Percentiles rank a stretch among this genome's conserved stretches.
Evolutionary conservation across 2,113 vertebrate species (phyloP).

Genomic region (Halcyon senegalensis): DNA sequence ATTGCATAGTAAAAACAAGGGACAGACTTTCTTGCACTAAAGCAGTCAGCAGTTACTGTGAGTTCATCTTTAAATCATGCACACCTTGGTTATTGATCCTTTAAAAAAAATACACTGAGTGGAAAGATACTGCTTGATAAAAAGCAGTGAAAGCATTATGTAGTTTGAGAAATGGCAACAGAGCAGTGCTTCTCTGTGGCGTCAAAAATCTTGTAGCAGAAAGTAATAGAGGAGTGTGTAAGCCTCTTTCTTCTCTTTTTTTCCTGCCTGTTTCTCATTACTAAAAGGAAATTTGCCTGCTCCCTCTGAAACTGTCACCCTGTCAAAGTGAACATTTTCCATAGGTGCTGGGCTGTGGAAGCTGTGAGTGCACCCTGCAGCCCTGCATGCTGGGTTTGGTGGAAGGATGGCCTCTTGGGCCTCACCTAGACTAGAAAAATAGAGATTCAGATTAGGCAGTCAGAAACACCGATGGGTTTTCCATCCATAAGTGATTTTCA

Average conservation of each 20-base stretch:
- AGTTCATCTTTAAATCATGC: slow-evolving; percentile 18
- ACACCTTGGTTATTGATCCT: not conserved
- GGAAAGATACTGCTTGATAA: not conserved
- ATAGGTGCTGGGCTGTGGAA: not conserved
- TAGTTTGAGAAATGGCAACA: not conserved
- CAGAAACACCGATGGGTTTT: not conserved
- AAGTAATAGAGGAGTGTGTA: not conserved
- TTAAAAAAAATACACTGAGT: not conserved
- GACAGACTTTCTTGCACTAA: not conserved
- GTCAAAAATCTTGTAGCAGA: not conserved
- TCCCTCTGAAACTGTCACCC: not conserved
- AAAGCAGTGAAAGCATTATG: not conserved
- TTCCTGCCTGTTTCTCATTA: slow-evolving; percentile 23
- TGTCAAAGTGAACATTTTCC: slow-evolving; percentile 33
- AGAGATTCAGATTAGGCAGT: not conserved
- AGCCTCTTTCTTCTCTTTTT: not conserved
- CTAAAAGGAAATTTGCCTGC: slow-evolving; percentile 26
- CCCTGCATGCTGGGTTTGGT: not conserved
- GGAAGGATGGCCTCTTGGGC: not conserved
- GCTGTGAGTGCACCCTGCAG: not conserved
- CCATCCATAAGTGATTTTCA: not conserved
- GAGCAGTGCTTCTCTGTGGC: not conserved
- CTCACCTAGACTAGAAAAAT: not conserved
- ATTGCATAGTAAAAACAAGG: slow-evolving; percentile 27
- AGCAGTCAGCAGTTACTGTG: not conserved